phyloP scores from a whole-genome alignment of 2,888 invertebrate species.

The Lottia gigantea region DNA sequence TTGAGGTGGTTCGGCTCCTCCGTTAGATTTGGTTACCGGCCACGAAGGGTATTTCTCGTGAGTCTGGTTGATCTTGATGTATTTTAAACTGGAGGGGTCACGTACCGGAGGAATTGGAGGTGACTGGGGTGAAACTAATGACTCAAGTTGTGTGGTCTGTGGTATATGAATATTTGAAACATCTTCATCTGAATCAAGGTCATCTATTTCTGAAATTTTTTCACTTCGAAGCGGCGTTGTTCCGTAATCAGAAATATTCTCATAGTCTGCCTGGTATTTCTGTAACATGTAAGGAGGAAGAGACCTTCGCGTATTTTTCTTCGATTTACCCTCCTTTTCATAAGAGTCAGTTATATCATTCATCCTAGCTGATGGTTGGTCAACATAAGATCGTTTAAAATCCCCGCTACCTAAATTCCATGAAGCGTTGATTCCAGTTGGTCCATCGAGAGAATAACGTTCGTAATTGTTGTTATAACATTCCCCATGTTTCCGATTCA shows the following conservation, averaged over 20 bases:
- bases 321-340: constrained; percentile 30
- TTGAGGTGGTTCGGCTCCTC: constrained; percentile 33
- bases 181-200: constrained; percentile 42
- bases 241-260: constrained; percentile 30
- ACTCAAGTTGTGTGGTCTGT: constrained; percentile 21
- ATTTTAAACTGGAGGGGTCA: constrained; percentile 77
- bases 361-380: constrained; percentile 19
- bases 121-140: constrained; percentile 32
- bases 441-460: not conserved
- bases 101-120: constrained; percentile 73
- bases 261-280: constrained; percentile 36
- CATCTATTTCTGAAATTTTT: constrained; percentile 38
- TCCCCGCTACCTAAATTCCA: constrained; percentile 17
- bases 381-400: constrained; percentile 1
- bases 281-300: constrained; percentile 40
- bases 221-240: constrained; percentile 32
- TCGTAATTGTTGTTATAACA: constrained; percentile 4
- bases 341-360: constrained; percentile 25
- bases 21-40: constrained; percentile 75
- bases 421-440: constrained; percentile 10
- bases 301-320: constrained; percentile 35
- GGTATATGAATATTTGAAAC: constrained; percentile 27
- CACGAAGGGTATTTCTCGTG: constrained; percentile 82
- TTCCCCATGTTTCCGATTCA: not conserved
- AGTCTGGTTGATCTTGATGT: constrained; percentile 75